These are phyloP conservation scores for Sipha flava DNA, from an alignment of 1,140 invertebrate genomes.

Conservation along the genomic window DNA sequence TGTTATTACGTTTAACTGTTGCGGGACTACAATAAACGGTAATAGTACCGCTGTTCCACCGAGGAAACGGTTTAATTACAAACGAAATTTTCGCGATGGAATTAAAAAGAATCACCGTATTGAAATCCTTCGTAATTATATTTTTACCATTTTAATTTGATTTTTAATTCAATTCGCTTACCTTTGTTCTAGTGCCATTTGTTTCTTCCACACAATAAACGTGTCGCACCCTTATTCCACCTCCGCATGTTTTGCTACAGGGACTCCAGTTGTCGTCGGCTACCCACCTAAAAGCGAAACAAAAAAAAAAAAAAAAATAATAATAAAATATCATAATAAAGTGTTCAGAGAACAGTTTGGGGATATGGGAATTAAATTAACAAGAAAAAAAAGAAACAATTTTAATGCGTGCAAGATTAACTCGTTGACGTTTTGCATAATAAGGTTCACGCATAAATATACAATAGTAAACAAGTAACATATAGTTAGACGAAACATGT, in stretches of 20 bases:
- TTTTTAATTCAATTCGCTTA: conserved; percentile 44
- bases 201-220: conserved; percentile 71
- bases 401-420: background rate
- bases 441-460: background rate
- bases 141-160: background rate
- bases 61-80: background rate
- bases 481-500: too few species aligned
- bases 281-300: conserved; percentile 71
- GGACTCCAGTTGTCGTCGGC: conserved; percentile 71
- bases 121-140: background rate
- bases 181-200: conserved; percentile 58
- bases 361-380: background rate
- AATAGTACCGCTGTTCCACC: too few species aligned
- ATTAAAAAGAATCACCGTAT: background rate
- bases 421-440: background rate
- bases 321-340: background rate
- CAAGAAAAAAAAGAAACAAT: background rate
- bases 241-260: conserved; percentile 75
- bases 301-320: conserved; percentile 19
- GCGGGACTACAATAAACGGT: too few species aligned
- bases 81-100: background rate
- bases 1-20: too few species aligned
- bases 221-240: conserved; percentile 61
- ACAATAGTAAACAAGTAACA: too few species aligned
- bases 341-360: background rate